Percentiles rank a stretch among this genome's conserved stretches.
phyloP scores from a whole-genome alignment of 2,888 invertebrate genomes.

The Orthosia cruda region DNA sequence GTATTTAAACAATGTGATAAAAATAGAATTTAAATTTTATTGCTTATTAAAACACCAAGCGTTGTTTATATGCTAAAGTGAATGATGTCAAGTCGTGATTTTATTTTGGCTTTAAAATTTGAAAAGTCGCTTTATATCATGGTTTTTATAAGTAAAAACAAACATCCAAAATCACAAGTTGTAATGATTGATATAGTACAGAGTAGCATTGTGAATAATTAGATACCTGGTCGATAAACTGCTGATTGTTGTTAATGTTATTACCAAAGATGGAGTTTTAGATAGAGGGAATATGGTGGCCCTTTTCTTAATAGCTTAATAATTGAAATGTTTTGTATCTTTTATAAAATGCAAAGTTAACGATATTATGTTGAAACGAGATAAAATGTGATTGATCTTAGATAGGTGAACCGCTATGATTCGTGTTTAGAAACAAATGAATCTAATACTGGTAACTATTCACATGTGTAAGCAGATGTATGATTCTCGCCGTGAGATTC shows the following conservation, averaged over 20 bases:
- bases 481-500: slow-evolving; percentile 55
- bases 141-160: slow-evolving; percentile 62
- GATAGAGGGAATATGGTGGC: slow-evolving; percentile 80
- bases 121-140: slow-evolving; percentile 59
- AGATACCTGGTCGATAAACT: slow-evolving; percentile 82
- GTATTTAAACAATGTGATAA: slow-evolving; percentile 67
- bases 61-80: slow-evolving; percentile 63
- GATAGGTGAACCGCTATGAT: slow-evolving; percentile 70
- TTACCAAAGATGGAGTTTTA: slow-evolving; percentile 90
- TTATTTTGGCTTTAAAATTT: slow-evolving; percentile 66
- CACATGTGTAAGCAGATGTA: slow-evolving; percentile 51
- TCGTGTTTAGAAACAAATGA: slow-evolving; percentile 66
- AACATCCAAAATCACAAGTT: slow-evolving; percentile 67
- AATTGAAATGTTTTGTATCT: slow-evolving; percentile 89
- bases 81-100: slow-evolving; percentile 58
- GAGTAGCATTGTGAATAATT: slow-evolving; percentile 78
- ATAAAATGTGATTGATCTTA: slow-evolving; percentile 89
- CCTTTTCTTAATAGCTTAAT: slow-evolving; percentile 88
- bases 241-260: slow-evolving; percentile 88
- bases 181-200: slow-evolving; percentile 76
- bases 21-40: slow-evolving; percentile 59
- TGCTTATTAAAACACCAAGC: slow-evolving; percentile 57
- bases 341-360: slow-evolving; percentile 88
- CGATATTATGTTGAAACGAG: slow-evolving; percentile 86
- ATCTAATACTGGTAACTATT: slow-evolving; percentile 59